phyloP scores from a whole-genome alignment of 1,140 invertebrate species.

The Vanessa atalanta region DNA sequence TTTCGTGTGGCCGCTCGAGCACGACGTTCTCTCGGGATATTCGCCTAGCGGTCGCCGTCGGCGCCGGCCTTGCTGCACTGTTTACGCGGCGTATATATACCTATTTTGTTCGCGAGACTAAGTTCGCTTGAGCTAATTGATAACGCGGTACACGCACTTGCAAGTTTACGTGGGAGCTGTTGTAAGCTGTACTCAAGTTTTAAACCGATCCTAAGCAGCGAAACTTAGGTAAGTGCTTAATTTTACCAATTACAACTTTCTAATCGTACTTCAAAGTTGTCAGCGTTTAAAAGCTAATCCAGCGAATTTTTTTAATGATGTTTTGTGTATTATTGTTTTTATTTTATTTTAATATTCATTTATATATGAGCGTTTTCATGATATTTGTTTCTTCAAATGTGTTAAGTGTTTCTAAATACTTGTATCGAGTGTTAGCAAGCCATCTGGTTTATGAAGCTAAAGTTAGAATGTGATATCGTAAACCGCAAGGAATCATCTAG shows the following conservation, averaged over 20 bases:
- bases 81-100: conserved; percentile 69
- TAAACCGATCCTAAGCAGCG: conserved; percentile 45
- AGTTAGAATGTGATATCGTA: conserved; percentile 79
- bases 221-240: conserved; percentile 56
- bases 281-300: conserved; percentile 12
- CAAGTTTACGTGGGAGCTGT: conserved; percentile 47
- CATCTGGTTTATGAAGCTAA: conserved; percentile 80
- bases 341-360: conserved; percentile 2
- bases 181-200: conserved; percentile 40
- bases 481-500: conserved; percentile 71
- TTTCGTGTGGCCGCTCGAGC: conserved; percentile 69
- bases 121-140: conserved; percentile 69
- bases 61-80: conserved; percentile 74
- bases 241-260: conserved; percentile 40
- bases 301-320: conserved; percentile 37
- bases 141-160: conserved; percentile 60
- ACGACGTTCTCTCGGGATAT: conserved; percentile 74
- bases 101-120: conserved; percentile 67
- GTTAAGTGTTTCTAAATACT: conserved; percentile 53
- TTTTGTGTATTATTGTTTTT: not conserved
- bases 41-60: conserved; percentile 73
- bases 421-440: conserved; percentile 70
- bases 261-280: conserved; percentile 12
- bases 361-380: conserved; percentile 8
- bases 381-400: conserved; percentile 23